phyloP scores from a whole-genome alignment of 2,888 invertebrate genomes.

The Calephelis perditalis region DNA sequence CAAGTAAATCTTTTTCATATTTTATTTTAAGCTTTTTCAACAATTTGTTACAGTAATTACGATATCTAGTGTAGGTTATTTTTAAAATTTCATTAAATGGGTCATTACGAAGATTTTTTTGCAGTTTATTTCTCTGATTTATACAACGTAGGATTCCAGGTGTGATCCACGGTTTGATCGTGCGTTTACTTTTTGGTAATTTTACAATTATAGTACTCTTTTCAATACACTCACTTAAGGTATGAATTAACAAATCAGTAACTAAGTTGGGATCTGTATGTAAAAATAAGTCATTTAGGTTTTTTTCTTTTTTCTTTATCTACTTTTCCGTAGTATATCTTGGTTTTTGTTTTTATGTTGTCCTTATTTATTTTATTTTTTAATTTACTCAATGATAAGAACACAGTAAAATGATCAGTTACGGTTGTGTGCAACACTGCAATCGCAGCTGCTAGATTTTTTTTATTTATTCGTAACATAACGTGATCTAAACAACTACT shows the following conservation, averaged over 20 bases:
- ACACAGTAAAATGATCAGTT: conserved; percentile 1
- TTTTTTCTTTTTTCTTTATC: conserved; percentile 3
- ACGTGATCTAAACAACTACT: not conserved
- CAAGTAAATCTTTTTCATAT: conserved; percentile 21
- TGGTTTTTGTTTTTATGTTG: conserved; percentile 2
- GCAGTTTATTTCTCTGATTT: not conserved
- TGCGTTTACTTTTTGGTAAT: too few relatives aligned
- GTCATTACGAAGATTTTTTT: not conserved
- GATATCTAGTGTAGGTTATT: conserved; percentile 18
- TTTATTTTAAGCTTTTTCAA: conserved; percentile 24
- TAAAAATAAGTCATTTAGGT: not conserved
- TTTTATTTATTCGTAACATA: conserved; percentile 9
- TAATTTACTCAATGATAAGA: not conserved
- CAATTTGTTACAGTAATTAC: conserved; percentile 23
- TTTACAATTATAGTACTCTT: too few relatives aligned
- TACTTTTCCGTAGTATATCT: conserved; percentile 3
- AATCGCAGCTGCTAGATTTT: not conserved
- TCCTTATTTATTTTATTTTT: conserved; percentile 1
- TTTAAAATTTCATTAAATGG: conserved; percentile 11
- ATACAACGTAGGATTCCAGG: not conserved
- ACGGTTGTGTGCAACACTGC: conserved; percentile 2
- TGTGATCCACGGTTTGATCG: too few relatives aligned
- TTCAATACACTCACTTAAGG: not conserved
- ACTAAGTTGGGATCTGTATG: not conserved
- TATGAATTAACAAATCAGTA: too few relatives aligned